Conservation (phyloP, 2,797 vertebrate genomes). For the Morelia viridis region DNA sequence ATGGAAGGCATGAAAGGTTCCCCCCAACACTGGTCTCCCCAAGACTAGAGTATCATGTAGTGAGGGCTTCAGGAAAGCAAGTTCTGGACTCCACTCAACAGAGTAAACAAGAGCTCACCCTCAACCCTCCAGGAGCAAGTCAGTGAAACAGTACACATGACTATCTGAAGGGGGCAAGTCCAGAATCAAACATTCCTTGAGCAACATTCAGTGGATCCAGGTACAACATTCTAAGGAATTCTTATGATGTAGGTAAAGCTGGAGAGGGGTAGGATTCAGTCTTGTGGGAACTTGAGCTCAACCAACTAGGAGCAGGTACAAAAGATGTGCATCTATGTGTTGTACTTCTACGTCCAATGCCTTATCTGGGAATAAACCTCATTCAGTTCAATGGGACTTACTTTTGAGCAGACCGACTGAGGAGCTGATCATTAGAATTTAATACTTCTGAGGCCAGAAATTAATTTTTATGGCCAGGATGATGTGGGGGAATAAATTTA, state of each 20-base stretch:
- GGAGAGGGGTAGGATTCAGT: neutral
- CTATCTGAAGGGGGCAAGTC: neutral
- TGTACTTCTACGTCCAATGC: neutral
- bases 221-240: neutral
- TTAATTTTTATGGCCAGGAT: neutral
- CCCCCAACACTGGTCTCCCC: neutral
- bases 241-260: neutral
- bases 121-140: neutral
- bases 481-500: neutral
- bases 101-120: neutral
- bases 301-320: neutral
- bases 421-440: neutral
- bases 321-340: neutral
- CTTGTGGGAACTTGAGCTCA: too few species aligned
- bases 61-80: neutral
- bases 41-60: neutral
- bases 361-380: neutral
- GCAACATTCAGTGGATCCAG: neutral
- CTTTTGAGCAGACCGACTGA: neutral
- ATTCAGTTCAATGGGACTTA: neutral
- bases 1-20: neutral
- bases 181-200: neutral
- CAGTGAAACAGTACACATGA: neutral
- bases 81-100: neutral
- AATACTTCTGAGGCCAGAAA: neutral